Percentiles rank a stretch among this genome's conserved stretches.
These are phyloP conservation scores for Tragulus kanchil DNA, from an alignment of 2,113 vertebrate genomes.

Conservation along the genomic window DNA sequence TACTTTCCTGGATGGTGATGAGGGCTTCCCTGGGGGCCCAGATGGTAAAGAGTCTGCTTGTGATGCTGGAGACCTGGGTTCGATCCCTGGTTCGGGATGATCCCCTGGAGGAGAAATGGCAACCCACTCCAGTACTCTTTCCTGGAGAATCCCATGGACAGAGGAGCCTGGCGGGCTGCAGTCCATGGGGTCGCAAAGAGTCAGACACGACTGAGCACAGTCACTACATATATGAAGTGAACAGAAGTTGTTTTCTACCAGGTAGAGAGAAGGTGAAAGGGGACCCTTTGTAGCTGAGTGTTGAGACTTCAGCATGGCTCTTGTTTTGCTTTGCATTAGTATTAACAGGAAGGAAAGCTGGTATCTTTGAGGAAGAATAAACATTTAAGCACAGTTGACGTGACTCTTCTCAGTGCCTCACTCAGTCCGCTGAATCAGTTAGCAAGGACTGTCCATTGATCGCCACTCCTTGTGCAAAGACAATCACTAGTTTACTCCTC, in stretches of 20 bases:
- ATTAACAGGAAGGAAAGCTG: not conserved
- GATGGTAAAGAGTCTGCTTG: too few species aligned
- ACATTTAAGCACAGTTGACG: not conserved
- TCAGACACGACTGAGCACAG: too few species aligned
- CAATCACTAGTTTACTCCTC: not conserved
- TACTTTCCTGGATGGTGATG: not conserved
- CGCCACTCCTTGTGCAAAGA: not conserved
- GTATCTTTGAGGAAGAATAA: not conserved
- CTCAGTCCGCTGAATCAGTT: accelerated
- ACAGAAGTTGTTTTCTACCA: not conserved
- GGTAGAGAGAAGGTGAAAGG: not conserved
- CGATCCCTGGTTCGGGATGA: too few species aligned
- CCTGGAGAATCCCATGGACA: too few species aligned
- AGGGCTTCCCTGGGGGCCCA: too few species aligned
- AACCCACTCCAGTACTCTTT: too few species aligned
- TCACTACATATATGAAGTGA: not conserved
- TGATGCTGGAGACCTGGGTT: too few species aligned
- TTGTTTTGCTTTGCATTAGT: not conserved
- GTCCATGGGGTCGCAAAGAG: too few species aligned
- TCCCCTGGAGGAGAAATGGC: too few species aligned
- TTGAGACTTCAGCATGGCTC: too few species aligned
- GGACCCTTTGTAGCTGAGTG: not conserved
- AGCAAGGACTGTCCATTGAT: too few species aligned
- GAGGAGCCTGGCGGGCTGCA: too few species aligned
- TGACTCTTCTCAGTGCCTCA: not conserved